phyloP scores from a whole-genome alignment of 2,797 vertebrate species.

The Psittacula derbiana region DNA sequence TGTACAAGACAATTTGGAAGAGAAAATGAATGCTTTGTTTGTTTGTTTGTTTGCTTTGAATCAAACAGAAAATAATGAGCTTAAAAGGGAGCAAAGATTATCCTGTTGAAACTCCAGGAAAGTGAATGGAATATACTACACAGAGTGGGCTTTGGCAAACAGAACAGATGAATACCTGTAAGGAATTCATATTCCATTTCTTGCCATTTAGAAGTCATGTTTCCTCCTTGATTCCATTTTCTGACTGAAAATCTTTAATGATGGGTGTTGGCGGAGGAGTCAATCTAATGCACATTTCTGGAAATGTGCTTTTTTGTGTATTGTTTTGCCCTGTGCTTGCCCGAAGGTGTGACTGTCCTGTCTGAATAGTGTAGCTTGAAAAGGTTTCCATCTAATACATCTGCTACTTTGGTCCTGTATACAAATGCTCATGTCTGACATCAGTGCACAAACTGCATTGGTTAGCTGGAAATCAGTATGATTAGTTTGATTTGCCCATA shows the following conservation, averaged over 20 bases:
- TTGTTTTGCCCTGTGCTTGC: background rate
- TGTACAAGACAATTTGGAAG: background rate
- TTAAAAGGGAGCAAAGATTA: background rate
- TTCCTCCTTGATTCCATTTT: background rate
- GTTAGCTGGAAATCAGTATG: background rate
- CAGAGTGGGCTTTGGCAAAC: background rate
- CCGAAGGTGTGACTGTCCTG: background rate
- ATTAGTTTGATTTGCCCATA: background rate
- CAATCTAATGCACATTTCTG: background rate
- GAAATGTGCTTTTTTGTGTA: background rate
- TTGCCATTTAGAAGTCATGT: background rate
- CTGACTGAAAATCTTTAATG: background rate
- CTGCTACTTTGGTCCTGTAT: background rate
- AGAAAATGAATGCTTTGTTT: background rate
- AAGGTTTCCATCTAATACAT: background rate
- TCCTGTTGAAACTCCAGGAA: background rate
- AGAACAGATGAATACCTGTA: background rate
- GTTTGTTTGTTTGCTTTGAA: background rate
- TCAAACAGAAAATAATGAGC: background rate
- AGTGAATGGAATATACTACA: background rate
- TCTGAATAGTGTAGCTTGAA: background rate
- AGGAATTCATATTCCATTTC: background rate
- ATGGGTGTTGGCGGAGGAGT: background rate
- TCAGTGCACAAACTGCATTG: background rate
- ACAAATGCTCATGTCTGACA: accelerated